Percentiles rank a stretch among this genome's conserved stretches.
Conservation (phyloP, 2,888 invertebrate genomes). For the Candidula unifasciata region DNA sequence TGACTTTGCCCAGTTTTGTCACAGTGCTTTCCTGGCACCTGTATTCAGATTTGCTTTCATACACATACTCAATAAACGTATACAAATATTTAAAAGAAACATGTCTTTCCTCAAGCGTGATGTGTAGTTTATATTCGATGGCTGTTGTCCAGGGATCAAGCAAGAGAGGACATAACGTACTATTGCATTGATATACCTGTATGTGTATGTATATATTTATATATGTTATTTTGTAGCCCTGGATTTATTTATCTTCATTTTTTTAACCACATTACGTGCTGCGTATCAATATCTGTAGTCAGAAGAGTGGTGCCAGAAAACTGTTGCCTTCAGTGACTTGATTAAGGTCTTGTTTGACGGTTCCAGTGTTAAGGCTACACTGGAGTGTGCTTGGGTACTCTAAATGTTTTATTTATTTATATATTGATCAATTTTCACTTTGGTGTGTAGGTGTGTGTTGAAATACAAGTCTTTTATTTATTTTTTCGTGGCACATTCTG, state of each 20-base stretch:
- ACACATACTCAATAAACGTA: conserved; percentile 50
- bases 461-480: conserved; percentile 16
- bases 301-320: conserved; percentile 19
- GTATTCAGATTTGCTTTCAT: conserved; percentile 46
- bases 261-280: conserved; percentile 43
- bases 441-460: conserved; percentile 40
- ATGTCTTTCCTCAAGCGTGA: conserved; percentile 47
- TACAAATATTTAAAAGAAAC: conserved; percentile 50
- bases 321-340: not conserved
- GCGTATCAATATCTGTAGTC: conserved; percentile 27
- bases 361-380: not conserved
- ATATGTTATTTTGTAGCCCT: conserved; percentile 46
- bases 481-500: not conserved
- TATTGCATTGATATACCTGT: conserved; percentile 47
- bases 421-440: conserved; percentile 9
- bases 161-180: conserved; percentile 46
- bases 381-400: not conserved
- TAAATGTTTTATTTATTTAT: conserved; percentile 5
- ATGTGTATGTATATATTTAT: conserved; percentile 44
- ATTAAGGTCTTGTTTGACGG: not conserved
- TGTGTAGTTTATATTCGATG: conserved; percentile 42
- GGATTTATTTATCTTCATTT: conserved; percentile 41
- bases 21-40: conserved; percentile 49
- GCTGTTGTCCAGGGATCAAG: conserved; percentile 48
- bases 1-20: conserved; percentile 43